Evolutionary conservation across 2,797 vertebrate genomes (phyloP), one percentile per base, ranked within the genome.

Genomic region (Poecilia gillii): DNA sequence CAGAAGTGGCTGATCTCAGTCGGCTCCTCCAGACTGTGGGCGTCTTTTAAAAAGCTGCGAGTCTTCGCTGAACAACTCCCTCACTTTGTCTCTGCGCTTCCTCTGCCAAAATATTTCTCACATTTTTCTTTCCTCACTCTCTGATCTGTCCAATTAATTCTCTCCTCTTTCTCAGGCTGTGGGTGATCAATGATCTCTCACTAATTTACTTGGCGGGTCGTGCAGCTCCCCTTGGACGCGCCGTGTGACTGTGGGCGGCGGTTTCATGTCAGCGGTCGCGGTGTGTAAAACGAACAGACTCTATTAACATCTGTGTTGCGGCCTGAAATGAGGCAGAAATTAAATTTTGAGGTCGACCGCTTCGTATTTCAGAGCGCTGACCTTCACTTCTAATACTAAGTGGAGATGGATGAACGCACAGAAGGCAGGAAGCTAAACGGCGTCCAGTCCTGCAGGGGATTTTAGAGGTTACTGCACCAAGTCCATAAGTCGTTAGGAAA

Each of bases 271-370:
- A 59, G 90, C 82, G 25, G 77, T 55, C 18, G 16, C 57, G 2
- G 71, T n/a, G 75, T 77, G 72, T 83, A 49, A 87, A 89, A 73
- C 41, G 39, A 83, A 81, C 28, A 8, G 13, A 43, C 43, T 31
- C 68, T 45, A 84, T 86, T 86, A 88, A 87, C 84, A n/a, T 85
- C 73, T 83, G 81, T 55, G 85, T 84, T 51, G 23, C 74, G 13
- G 77, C 46, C 80, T 78, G 79, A 90, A 93, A 92, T 82, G 84
- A 87, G 64, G 84, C 81, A 84, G 87, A 88, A 91, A 93, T 93
- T 92, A 91, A 90, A 92, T 93, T 92, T 89, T 88, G 79, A 85
- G 80, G 85, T 77, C 39, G 68, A 74, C 62, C 77, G 64, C 80
- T 81, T 89, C 86, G 73, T 70, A 84, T 87, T 89, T 85, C 86